Percentiles rank a stretch among this genome's conserved stretches.
Evolutionary conservation across 2,113 vertebrate species (phyloP).

Genomic region (Orcinus orca): DNA sequence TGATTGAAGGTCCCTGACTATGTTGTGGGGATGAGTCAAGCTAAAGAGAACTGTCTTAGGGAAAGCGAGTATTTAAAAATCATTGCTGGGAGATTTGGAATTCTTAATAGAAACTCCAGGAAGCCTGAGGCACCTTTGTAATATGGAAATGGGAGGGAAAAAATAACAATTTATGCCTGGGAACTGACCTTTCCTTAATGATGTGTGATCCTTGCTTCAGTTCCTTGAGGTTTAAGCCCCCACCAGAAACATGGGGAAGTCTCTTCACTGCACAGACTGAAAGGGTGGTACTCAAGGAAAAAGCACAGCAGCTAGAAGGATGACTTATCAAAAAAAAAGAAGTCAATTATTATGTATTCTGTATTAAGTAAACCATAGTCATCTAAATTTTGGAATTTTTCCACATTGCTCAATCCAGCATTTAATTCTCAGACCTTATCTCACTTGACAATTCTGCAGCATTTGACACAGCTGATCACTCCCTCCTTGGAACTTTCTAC

Average conservation of each 20-base stretch:
- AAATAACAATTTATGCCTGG: constrained; percentile 22
- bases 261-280: not conserved
- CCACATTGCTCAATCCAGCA: not conserved
- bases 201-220: not conserved
- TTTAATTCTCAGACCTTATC: not conserved
- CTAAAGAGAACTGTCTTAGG: not conserved
- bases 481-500: not conserved
- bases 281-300: not conserved
- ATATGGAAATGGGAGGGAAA: constrained; percentile 25
- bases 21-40: not conserved
- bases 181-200: constrained; percentile 50
- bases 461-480: not conserved
- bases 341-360: not conserved
- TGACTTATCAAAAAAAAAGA: not conserved
- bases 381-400: not conserved
- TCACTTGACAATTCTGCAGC: not conserved
- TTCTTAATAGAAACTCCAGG: constrained; percentile 55
- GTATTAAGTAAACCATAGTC: not conserved
- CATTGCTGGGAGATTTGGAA: constrained; percentile 47
- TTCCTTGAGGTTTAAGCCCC: not conserved
- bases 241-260: not conserved
- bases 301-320: not conserved
- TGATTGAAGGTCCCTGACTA: not conserved
- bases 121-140: constrained; percentile 23
- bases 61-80: constrained; percentile 45